Percentiles rank a stretch among this genome's conserved stretches.
Evolutionary conservation across 2,888 invertebrate genomes (phyloP).

Genomic region (Ischnus inquisitorius): DNA sequence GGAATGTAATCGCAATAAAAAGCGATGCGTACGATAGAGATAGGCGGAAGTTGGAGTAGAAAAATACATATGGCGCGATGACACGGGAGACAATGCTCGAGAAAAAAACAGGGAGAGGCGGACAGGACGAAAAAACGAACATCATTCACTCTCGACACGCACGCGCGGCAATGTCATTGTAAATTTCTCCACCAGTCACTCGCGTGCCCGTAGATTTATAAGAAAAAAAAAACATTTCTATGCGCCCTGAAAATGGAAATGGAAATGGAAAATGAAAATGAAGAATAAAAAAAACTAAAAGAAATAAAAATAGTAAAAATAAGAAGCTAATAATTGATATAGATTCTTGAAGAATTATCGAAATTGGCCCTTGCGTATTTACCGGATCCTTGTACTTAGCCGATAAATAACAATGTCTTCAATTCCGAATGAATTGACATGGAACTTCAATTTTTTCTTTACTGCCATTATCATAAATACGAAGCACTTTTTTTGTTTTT

Average conservation of each 20-base stretch:
- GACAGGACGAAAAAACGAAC: slow-evolving; percentile 14
- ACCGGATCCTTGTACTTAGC: not conserved
- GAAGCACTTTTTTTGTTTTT: not conserved
- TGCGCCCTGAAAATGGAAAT: not conserved
- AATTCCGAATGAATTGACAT: not conserved
- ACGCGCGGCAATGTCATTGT: slow-evolving; percentile 16
- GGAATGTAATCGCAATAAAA: slow-evolving; percentile 41
- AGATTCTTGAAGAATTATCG: too few species aligned
- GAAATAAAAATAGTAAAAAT: not conserved
- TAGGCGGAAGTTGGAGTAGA: slow-evolving; percentile 52
- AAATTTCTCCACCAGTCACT: slow-evolving; percentile 24
- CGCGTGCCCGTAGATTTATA: not conserved
- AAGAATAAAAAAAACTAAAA: not conserved
- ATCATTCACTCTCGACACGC: slow-evolving; percentile 21
- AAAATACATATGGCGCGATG: slow-evolving; percentile 15
- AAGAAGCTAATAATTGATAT: not conserved
- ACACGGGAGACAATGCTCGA: slow-evolving; percentile 21
- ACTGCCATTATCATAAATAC: not conserved
- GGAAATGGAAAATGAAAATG: not conserved
- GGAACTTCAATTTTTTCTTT: not conserved
- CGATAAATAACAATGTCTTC: not conserved
- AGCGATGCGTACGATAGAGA: slow-evolving; percentile 44
- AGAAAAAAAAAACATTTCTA: not conserved
- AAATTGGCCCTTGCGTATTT: not conserved
- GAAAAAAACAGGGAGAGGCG: not conserved